These are phyloP conservation scores for Heliconius cydno DNA, from an alignment of 2,888 invertebrate species.

Conservation along the genomic window DNA sequence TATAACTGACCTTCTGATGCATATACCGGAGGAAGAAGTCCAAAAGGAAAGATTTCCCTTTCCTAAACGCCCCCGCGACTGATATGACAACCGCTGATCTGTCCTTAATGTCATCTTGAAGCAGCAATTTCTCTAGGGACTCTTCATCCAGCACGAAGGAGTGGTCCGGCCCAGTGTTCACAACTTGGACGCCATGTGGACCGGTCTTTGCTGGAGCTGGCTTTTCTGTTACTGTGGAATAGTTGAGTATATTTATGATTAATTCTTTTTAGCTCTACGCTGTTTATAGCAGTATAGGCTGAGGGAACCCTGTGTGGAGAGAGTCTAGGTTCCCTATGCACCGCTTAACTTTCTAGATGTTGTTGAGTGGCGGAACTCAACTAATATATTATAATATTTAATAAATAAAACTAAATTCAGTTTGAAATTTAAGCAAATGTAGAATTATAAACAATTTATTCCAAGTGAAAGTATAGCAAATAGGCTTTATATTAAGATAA, in stretches of 20 bases:
- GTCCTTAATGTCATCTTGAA: conserved; percentile 91
- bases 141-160: conserved; percentile 94
- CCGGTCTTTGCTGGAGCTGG: conserved; percentile 60
- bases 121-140: conserved; percentile 88
- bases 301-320: too few relatives aligned
- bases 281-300: neutral
- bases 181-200: conserved; percentile 90
- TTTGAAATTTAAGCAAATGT: neutral
- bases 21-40: conserved; percentile 98
- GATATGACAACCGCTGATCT: conserved; percentile 95
- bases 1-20: conserved; percentile 88
- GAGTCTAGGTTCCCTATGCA: neutral
- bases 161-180: conserved; percentile 93
- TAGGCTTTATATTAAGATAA: neutral
- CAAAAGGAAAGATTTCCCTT: conserved; percentile 98
- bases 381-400: neutral
- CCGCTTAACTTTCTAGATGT: neutral
- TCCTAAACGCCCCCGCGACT: conserved; percentile 98
- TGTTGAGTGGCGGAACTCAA: too few relatives aligned
- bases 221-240: conserved; percentile 63
- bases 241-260: neutral
- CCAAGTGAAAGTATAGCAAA: neutral
- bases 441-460: neutral
- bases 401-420: neutral
- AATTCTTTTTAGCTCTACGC: neutral